These are phyloP conservation scores for Rhinatrema bivittatum DNA, from an alignment of 2,797 vertebrate species.

Conservation along the genomic window DNA sequence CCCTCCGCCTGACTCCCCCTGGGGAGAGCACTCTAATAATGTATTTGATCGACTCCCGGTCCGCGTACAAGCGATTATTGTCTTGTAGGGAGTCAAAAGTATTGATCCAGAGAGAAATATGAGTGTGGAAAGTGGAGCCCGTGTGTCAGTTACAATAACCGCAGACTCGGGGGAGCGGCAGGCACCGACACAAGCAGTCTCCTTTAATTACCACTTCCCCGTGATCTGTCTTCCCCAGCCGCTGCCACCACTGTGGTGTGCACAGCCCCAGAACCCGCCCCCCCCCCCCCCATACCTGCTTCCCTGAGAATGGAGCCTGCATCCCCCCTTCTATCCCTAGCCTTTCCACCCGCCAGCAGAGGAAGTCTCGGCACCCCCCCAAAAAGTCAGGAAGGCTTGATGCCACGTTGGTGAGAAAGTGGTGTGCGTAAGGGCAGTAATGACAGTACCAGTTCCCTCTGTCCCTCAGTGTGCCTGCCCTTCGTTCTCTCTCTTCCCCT, in stretches of 20 bases:
- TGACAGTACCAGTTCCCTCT: neutral
- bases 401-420: neutral
- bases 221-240: slow-evolving; percentile 30
- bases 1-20: slow-evolving; percentile 43
- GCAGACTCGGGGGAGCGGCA: slow-evolving; percentile 77
- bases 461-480: neutral
- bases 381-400: neutral
- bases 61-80: slow-evolving; percentile 84
- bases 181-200: slow-evolving; percentile 42
- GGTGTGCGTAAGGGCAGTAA: neutral
- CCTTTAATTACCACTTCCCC: slow-evolving; percentile 53
- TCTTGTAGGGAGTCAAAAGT: slow-evolving; percentile 96
- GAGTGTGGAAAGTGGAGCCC: slow-evolving; percentile 83
- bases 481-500: neutral
- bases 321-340: neutral
- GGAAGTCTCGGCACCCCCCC: neutral
- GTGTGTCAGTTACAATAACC: slow-evolving; percentile 95
- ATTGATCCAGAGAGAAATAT: slow-evolving; percentile 96
- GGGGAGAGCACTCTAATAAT: slow-evolving; percentile 87
- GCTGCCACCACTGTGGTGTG: too few species aligned
- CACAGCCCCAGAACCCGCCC: too few species aligned
- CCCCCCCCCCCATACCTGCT: neutral
- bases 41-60: slow-evolving; percentile 84
- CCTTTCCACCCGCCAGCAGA: too few species aligned
- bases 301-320: neutral